phyloP scores from a whole-genome alignment of 92 coral and sea anemone genomes.

The Epizoanthus fatuus region DNA sequence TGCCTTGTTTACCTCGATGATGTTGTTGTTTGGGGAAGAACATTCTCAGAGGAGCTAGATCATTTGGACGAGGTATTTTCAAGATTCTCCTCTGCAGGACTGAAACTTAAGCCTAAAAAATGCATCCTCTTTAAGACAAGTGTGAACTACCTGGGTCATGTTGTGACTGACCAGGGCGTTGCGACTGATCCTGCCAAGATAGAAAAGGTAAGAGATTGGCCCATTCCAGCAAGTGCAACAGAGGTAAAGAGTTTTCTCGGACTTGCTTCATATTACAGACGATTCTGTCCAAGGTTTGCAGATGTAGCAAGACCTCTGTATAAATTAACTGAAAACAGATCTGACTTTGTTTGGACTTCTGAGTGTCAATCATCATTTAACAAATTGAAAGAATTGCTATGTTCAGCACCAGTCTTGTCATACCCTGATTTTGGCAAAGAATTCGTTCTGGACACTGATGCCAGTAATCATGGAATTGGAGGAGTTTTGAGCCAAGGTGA shows the following conservation, averaged over 20 bases:
- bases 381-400: constrained; percentile 43
- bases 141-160: constrained; percentile 55
- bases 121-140: constrained; percentile 44
- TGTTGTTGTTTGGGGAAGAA: constrained; percentile 48
- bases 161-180: constrained; percentile 58
- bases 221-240: constrained; percentile 27
- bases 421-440: constrained; percentile 40
- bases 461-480: constrained; percentile 65
- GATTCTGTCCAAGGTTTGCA: constrained; percentile 57
- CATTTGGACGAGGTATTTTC: constrained; percentile 32
- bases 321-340: constrained; percentile 54
- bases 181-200: constrained; percentile 50
- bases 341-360: constrained; percentile 50
- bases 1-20: constrained; percentile 55
- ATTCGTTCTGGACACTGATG: constrained; percentile 54
- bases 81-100: constrained; percentile 39
- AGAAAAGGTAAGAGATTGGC: constrained; percentile 41
- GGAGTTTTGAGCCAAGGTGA: constrained; percentile 43
- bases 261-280: constrained; percentile 61
- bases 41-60: constrained; percentile 36
- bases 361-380: constrained; percentile 60
- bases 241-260: constrained; percentile 57
- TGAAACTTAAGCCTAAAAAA: constrained; percentile 62
- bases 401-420: constrained; percentile 59
- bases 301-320: constrained; percentile 59